These are phyloP conservation scores for Drosophila lacicola DNA, from an alignment of 2,888 invertebrate genomes.

Conservation along the genomic window DNA sequence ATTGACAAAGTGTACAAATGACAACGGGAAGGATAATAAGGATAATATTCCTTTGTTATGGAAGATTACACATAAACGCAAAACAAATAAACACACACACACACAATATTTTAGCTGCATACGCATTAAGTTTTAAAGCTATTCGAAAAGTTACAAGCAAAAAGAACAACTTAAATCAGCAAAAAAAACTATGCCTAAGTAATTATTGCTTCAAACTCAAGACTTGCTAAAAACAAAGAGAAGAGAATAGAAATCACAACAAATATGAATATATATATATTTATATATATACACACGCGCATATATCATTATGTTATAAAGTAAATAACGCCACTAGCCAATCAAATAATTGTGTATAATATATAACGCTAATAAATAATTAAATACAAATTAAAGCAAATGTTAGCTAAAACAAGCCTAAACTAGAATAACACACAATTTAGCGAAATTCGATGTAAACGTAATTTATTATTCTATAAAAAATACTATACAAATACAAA, in stretches of 20 bases:
- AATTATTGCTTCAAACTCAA: slow-evolving; percentile 74
- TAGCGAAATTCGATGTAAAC: slow-evolving; percentile 70
- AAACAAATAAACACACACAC: slow-evolving; percentile 16
- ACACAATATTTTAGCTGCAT: slow-evolving; percentile 55
- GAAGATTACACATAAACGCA: slow-evolving; percentile 17
- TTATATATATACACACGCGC: slow-evolving; percentile 29
- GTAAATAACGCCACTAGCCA: slow-evolving; percentile 76
- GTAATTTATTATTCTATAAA: slow-evolving; percentile 35
- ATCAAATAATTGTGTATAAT: slow-evolving; percentile 78
- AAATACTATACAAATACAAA: slow-evolving; percentile 22
- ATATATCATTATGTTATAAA: slow-evolving; percentile 60
- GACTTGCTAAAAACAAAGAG: slow-evolving; percentile 66
- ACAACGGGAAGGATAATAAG: slow-evolving; percentile 43
- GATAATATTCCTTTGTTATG: slow-evolving; percentile 35
- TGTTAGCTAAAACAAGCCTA: slow-evolving; percentile 17
- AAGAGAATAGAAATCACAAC: slow-evolving; percentile 14
- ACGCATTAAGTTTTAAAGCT: slow-evolving; percentile 56
- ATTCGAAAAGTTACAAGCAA: slow-evolving; percentile 24
- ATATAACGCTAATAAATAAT: slow-evolving; percentile 57
- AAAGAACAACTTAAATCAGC: slow-evolving; percentile 18
- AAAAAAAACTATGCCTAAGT: slow-evolving; percentile 62
- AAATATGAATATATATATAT: slow-evolving; percentile 30
- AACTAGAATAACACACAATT: slow-evolving; percentile 27
- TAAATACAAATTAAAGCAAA: slow-evolving; percentile 8
- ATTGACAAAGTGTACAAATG: slow-evolving; percentile 51